Evolutionary conservation across 2,797 vertebrate genomes (phyloP).

Genomic region (Ceyx erithaca): DNA sequence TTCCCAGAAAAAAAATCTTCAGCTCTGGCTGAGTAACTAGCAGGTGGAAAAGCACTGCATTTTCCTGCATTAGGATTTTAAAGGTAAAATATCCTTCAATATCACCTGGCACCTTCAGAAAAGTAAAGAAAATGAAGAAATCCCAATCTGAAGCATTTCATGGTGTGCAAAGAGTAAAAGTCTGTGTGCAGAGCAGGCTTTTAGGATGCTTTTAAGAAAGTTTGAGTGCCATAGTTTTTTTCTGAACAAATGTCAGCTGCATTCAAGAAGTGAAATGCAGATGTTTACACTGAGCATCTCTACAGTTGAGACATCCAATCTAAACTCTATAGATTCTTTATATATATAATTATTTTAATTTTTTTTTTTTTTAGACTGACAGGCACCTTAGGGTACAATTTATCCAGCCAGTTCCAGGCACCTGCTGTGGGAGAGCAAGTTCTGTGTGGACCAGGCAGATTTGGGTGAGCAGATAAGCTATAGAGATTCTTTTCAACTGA

Average conservation of each 20-base stretch:
- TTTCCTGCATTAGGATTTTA: background rate
- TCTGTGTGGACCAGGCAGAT: rapidly evolving
- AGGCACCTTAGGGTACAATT: background rate
- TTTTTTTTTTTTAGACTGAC: background rate
- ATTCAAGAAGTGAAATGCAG: rapidly evolving
- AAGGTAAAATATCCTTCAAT: background rate
- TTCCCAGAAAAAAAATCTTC: background rate
- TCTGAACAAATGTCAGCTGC: background rate
- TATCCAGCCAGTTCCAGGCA: background rate
- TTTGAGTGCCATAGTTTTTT: background rate
- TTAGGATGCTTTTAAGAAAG: background rate
- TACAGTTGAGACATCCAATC: background rate
- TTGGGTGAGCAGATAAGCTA: background rate
- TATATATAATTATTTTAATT: background rate
- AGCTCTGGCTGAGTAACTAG: background rate
- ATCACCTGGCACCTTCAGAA: background rate
- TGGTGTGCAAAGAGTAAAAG: background rate
- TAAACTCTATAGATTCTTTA: background rate
- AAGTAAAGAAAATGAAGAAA: background rate
- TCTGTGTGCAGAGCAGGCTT: too few relatives aligned
- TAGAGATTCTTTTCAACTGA: background rate
- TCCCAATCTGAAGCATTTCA: background rate
- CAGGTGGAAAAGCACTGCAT: background rate
- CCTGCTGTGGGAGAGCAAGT: rapidly evolving
- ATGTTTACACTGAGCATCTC: background rate